A percentile compares a stretch with the other conserved stretches of the same genome.
Evolutionary conservation across 2,113 vertebrate genomes (phyloP).

Genomic region (Lagopus muta): DNA sequence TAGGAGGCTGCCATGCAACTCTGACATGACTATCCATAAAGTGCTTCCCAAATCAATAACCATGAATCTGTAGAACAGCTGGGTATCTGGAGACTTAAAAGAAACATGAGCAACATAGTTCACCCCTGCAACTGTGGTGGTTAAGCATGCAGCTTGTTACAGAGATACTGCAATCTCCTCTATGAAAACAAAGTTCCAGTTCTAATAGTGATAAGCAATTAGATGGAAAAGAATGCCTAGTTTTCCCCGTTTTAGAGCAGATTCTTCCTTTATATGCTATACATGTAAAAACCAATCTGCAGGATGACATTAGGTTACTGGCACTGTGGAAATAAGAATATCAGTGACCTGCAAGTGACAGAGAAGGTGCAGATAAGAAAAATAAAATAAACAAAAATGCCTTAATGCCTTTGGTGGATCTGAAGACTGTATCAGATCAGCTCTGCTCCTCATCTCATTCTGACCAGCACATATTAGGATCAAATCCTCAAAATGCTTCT

Average conservation of each 20-base stretch:
- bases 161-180: neutral
- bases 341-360: neutral
- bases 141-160: neutral
- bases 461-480: neutral
- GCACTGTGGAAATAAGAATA: neutral
- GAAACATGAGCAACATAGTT: neutral
- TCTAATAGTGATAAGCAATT: neutral
- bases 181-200: accelerated
- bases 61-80: neutral
- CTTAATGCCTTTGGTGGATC: neutral
- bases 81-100: neutral
- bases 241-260: neutral
- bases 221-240: neutral
- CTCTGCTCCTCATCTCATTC: neutral
- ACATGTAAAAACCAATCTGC: neutral
- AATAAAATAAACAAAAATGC: neutral
- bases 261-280: neutral
- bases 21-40: neutral
- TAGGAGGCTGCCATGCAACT: neutral
- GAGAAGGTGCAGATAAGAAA: neutral
- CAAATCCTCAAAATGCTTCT: neutral
- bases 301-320: neutral
- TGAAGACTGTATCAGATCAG: neutral
- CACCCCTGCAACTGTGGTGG: neutral
- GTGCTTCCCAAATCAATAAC: neutral